phyloP scores from a whole-genome alignment of 2,797 vertebrate species.

The Cuculus canorus region DNA sequence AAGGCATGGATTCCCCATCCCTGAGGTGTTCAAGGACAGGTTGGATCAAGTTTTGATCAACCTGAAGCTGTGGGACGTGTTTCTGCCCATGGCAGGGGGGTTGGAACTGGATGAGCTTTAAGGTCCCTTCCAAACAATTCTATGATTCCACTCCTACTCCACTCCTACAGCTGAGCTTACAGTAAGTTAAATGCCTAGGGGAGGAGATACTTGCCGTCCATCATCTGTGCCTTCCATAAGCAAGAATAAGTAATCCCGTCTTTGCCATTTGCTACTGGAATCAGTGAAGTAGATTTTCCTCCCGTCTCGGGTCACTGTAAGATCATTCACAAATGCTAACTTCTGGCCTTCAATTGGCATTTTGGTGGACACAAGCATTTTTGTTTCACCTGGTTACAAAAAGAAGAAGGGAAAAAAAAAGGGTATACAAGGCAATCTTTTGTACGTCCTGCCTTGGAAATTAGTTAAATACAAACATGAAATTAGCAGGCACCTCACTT shows the following conservation, averaged over 20 bases:
- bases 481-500: not conserved
- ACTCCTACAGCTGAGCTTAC: not conserved
- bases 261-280: conserved; percentile 97
- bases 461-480: not conserved
- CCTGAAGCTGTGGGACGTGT: too few species aligned
- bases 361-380: conserved; percentile 81
- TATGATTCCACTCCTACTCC: too few species aligned
- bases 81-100: too few species aligned
- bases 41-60: too few species aligned
- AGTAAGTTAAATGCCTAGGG: not conserved
- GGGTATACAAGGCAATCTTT: not conserved
- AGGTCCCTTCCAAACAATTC: too few species aligned
- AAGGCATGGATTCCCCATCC: too few species aligned
- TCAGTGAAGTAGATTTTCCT: conserved; percentile 94
- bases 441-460: not conserved
- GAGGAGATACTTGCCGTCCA: conserved; percentile 83
- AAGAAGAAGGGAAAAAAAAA: not conserved
- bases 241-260: conserved; percentile 86
- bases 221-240: conserved; percentile 94
- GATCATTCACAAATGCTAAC: conserved; percentile 91
- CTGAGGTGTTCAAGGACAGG: too few species aligned
- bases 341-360: conserved; percentile 85
- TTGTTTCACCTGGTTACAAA: conserved; percentile 80
- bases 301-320: conserved; percentile 89
- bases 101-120: too few species aligned